Evolutionary conservation across 2,113 vertebrate species (phyloP), one percentile per base, ranked within the genome.

Genomic region (Oriolus oriolus): DNA sequence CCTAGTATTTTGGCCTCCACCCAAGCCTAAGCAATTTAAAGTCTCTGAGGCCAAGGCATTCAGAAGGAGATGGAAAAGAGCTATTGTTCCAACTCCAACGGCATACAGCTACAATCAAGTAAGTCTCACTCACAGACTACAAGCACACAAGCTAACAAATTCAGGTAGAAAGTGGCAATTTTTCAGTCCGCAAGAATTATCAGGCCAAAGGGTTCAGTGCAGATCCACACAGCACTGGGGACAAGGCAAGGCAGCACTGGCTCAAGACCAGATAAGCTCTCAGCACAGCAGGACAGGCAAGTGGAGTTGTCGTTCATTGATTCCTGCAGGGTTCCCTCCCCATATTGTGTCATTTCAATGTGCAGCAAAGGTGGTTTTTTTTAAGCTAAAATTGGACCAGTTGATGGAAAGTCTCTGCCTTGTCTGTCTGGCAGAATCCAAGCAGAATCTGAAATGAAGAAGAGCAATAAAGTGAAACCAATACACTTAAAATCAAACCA

Each of bases 341-440:
- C 87, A 61, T 87, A 95, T 66, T 74, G 78, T 81, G 82, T 94
- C 85, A 82, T 74, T 94, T 99, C 98, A 99, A 96, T 99, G 99
- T 96, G 99, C 99, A 96, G 99, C 99, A 94, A 99, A 99, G 37
- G 99, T 99, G 78, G 99, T 98, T 97, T 99, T 99, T 98, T 99
- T 99, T 98, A 99, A 98, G 97, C 99, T 99, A 97, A 99, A 99
- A 97, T 99, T 99, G 96, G 99, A 99, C 99, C 99, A 99, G 98
- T 99, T 99, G 98, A 99, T 99, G 91, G 99, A 99, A 86, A 99
- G 98, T 94, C 99, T 98, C 82, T 99, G 99, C 79, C 99, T 98
- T 24, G 98, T 99, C 98, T 99, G 99, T 89, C 99, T 98, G 39
- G 99, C 99, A 54, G 99, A 99, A 97, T 99, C 99, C 98, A 99